These are phyloP conservation scores for Sclerurus mexicanus DNA, from an alignment of 2,113 vertebrate species.

Conservation along the genomic window DNA sequence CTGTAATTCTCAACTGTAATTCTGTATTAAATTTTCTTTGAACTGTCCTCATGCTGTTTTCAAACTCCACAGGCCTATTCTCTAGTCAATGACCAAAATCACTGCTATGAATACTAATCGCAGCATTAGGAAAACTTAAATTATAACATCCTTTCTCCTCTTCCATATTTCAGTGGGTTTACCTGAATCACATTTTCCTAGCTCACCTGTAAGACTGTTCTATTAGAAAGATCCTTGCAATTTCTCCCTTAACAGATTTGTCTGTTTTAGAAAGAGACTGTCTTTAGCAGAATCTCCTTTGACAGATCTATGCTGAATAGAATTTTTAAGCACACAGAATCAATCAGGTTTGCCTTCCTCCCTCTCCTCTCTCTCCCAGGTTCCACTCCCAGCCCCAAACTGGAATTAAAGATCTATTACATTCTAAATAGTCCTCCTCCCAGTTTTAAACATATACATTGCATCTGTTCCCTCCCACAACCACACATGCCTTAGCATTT, in stretches of 20 bases:
- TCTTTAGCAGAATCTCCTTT: background rate
- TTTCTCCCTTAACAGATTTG: background rate
- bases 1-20: background rate
- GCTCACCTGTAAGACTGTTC: background rate
- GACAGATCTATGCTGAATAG: background rate
- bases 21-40: background rate
- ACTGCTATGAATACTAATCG: background rate
- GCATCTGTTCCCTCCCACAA: slow-evolving; percentile 38
- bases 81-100: background rate
- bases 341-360: background rate
- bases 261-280: background rate
- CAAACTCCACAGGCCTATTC: background rate
- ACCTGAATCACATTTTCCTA: background rate
- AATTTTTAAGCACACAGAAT: background rate
- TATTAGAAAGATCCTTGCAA: background rate
- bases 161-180: background rate
- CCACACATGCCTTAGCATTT: background rate
- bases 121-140: background rate
- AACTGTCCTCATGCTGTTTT: background rate
- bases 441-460: slow-evolving; percentile 24
- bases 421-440: background rate
- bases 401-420: background rate
- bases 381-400: background rate
- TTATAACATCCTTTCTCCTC: background rate
- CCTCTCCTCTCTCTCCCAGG: background rate